phyloP scores from a whole-genome alignment of 1,140 invertebrate species.

The Caenorhabditis tropicalis region DNA sequence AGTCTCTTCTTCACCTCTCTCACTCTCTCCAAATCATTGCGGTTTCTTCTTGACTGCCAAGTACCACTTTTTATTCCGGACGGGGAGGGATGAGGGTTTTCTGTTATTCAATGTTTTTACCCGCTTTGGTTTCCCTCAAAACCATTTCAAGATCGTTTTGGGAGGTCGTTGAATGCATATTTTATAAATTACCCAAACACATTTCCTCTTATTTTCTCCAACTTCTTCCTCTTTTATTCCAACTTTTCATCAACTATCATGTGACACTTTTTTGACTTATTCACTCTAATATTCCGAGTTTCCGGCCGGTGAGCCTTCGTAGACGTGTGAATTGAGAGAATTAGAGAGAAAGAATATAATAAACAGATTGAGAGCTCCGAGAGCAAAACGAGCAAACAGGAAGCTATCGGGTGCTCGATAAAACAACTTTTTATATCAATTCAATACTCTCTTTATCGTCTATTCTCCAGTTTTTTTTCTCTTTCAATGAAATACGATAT shows the following conservation, averaged over 20 bases:
- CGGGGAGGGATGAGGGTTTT: too few species aligned
- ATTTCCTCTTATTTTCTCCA: not conserved
- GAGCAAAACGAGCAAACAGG: conserved; percentile 23
- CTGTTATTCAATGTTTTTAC: not conserved
- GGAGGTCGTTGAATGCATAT: conserved; percentile 35
- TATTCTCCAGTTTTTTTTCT: not conserved
- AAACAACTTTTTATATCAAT: conserved; percentile 43
- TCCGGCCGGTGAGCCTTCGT: not conserved
- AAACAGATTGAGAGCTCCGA: conserved; percentile 39
- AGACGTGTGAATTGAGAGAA: conserved; percentile 14
- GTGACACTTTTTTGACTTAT: not conserved
- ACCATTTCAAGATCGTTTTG: not conserved
- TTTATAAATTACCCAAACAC: conserved; percentile 30
- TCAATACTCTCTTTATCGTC: not conserved
- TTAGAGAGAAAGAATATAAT: not conserved
- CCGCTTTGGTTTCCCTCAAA: not conserved
- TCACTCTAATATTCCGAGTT: not conserved
- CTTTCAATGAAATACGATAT: not conserved
- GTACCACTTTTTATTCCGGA: not conserved
- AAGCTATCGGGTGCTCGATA: conserved; percentile 16
- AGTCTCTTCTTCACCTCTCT: not conserved
- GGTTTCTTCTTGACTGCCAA: conserved; percentile 37
- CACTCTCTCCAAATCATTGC: not conserved
- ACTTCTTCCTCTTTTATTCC: not conserved
- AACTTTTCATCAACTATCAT: too few species aligned